phyloP scores from a whole-genome alignment of 2,113 vertebrate genomes.

The Tupaia chinensis region DNA sequence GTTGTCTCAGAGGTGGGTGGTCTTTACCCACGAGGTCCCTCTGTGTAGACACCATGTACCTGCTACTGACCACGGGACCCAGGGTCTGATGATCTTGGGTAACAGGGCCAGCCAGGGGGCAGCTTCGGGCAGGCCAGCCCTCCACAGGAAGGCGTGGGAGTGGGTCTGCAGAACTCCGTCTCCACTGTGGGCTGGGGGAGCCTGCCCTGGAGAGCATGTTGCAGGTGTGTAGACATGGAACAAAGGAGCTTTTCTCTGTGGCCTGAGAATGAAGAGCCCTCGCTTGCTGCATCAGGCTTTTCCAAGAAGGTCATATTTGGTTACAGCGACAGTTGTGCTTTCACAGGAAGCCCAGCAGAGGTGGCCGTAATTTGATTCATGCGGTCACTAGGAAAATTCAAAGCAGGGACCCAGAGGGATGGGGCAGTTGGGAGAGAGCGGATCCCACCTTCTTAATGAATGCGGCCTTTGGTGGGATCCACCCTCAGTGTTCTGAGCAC shows the following conservation, averaged over 20 bases:
- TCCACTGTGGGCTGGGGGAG: background rate
- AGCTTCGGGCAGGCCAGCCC: slow-evolving; percentile 22
- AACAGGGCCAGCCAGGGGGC: accelerated
- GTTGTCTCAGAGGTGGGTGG: background rate
- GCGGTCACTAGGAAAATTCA: slow-evolving; percentile 72
- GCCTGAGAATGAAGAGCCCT: slow-evolving; percentile 90
- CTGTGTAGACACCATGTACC: accelerated
- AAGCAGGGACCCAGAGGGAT: background rate
- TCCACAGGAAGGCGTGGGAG: slow-evolving; percentile 7
- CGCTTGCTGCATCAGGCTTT: slow-evolving; percentile 90
- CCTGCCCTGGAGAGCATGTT: slow-evolving; percentile 86
- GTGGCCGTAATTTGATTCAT: slow-evolving; percentile 87
- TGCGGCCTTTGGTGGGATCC: background rate
- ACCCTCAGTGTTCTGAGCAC: background rate
- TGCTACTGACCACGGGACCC: background rate
- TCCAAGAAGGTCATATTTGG: slow-evolving; percentile 90
- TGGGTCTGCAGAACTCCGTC: slow-evolving; percentile 72
- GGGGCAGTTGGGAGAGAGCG: background rate
- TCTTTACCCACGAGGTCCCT: background rate
- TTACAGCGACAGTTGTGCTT: slow-evolving; percentile 89
- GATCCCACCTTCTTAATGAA: background rate
- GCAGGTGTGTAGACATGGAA: slow-evolving; percentile 94
- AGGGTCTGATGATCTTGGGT: background rate
- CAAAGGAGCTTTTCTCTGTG: slow-evolving; percentile 95
- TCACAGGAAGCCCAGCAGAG: slow-evolving; percentile 86